Evolutionary conservation across 1,140 invertebrate genomes (phyloP).

Genomic region (Holcopasites calliopsidis): DNA sequence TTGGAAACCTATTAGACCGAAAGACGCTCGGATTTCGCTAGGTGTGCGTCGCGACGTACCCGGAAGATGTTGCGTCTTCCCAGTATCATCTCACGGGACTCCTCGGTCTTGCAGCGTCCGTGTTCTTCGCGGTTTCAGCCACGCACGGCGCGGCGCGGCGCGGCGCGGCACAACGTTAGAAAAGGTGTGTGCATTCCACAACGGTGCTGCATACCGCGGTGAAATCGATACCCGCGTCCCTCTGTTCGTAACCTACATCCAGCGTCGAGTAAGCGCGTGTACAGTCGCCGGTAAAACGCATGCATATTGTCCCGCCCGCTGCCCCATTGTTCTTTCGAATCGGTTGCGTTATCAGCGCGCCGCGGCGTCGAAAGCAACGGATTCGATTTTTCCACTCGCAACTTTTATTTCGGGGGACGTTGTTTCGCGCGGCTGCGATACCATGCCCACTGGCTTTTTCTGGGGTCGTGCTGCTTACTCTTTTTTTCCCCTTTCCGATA

Average conservation of each 20-base stretch:
- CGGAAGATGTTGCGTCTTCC: constrained; percentile 1
- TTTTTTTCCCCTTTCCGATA: not conserved
- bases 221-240: constrained; percentile 77
- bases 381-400: constrained; percentile 27
- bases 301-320: constrained; percentile 12
- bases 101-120: too few relatives aligned
- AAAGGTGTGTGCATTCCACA: constrained; percentile 76
- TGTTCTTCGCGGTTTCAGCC: not conserved
- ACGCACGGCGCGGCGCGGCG: not conserved
- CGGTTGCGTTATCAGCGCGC: not conserved
- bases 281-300: constrained; percentile 63
- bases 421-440: not conserved
- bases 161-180: constrained; percentile 47
- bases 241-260: constrained; percentile 76
- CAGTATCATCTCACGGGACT: not conserved
- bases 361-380: not conserved
- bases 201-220: constrained; percentile 74
- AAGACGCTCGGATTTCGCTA: not conserved
- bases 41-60: not conserved
- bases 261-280: constrained; percentile 53
- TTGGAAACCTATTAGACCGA: not conserved
- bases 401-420: constrained; percentile 1
- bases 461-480: not conserved
- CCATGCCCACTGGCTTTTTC: not conserved
- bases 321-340: constrained; percentile 1